Base-by-base conservation (phyloP, 2,113 vertebrate species). In the Anolis sagrei region DNA sequence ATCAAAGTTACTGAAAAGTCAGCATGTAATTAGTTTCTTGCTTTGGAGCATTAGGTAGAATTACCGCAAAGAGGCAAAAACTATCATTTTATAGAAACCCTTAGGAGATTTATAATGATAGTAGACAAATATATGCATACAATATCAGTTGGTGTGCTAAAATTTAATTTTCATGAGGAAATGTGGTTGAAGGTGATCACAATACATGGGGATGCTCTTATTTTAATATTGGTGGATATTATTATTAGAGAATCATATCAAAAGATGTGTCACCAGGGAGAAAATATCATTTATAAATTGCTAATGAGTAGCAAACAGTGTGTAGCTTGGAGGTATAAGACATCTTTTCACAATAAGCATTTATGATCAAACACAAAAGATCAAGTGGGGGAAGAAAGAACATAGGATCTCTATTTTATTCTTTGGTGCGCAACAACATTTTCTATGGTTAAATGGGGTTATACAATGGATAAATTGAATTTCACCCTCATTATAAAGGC, bases 241-340 rank as follows among this genome's bases (percentile, higher is more conserved):
- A 97, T 98, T 99, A 98, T 98, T 98, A 98, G 96, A 97, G 98
- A 98, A 97, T 96, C 97, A 97, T 98, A 98, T 98, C 97, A 98
- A 97, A 98, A 97, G 97, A 98, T 97, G 97, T 98, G 98, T 99
- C 98, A 98, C 98, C 96, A 97, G 98, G 98, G 98, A 98, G 97
- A 98, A 99, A 98, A 98, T 98, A 99, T 98, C 97, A 98, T 98
- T 99, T 99, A 98, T 98, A 98, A 98, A 98, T 97, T 97, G 96
- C 97, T 99, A 99, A 98, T 98, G 98, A 99, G 98, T 97, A 97
- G 97, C 98, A 98, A 99, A 98, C 97, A 98, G 94, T 97, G 95
- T 95, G 97, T 96, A 97, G 96, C 97, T 98, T 97, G 97, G 97
- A 96, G 97, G 98, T 97, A 97, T 94, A 94, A 96, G 96, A 94